A percentile compares a stretch with the other conserved stretches of the same genome.
These are phyloP conservation scores for Malurus splendens DNA, from an alignment of 2,797 vertebrate genomes.

Conservation along the genomic window DNA sequence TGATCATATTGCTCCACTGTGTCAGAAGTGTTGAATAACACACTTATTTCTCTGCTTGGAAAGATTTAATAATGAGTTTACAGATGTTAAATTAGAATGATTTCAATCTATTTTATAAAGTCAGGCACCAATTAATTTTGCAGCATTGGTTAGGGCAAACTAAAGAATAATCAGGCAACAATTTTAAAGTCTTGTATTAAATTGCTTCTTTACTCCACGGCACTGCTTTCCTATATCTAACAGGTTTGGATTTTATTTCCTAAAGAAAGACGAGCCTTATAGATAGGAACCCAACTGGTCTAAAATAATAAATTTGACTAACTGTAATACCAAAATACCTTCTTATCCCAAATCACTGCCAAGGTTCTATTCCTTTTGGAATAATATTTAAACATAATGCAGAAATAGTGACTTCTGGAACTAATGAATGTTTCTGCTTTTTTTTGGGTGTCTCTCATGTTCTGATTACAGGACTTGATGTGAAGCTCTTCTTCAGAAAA, in stretches of 20 bases:
- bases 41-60: constrained; percentile 50
- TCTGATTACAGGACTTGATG: constrained; percentile 51
- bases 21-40: constrained; percentile 40
- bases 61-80: constrained; percentile 43
- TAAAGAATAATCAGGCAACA: constrained; percentile 22
- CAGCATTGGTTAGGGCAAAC: constrained; percentile 17
- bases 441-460: constrained; percentile 26
- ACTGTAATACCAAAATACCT: background rate
- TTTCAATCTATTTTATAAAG: constrained; percentile 38
- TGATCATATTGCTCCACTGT: constrained; percentile 15
- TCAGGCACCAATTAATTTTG: constrained; percentile 30
- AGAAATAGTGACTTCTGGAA: constrained; percentile 56
- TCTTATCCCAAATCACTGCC: constrained; percentile 15
- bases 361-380: constrained; percentile 44
- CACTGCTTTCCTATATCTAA: background rate
- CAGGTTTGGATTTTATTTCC: background rate
- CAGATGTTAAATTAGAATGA: constrained; percentile 56
- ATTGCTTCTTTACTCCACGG: background rate
- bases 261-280: background rate
- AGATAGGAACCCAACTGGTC: background rate
- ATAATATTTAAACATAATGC: constrained; percentile 54
- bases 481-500: constrained; percentile 53
- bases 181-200: background rate
- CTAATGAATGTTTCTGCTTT: constrained; percentile 59
- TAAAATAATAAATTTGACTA: background rate